Evolutionary conservation across 2,113 vertebrate genomes (phyloP).

Genomic region (Cyanoliseus patagonus): DNA sequence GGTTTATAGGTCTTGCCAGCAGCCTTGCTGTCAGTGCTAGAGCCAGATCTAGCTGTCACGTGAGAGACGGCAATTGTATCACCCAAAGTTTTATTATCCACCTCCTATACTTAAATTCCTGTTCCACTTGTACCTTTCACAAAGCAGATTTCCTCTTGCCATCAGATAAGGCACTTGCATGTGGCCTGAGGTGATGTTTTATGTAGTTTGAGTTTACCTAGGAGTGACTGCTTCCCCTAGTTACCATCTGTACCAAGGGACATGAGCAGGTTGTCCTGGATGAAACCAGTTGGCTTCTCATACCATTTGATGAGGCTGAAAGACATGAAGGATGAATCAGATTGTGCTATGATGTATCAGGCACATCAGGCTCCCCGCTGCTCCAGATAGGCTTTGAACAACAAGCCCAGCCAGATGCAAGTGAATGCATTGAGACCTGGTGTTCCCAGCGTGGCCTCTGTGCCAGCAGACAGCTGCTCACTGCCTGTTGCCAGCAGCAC

Average conservation of each 20-base stretch:
- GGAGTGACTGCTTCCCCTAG: background rate
- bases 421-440: background rate
- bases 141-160: background rate
- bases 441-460: background rate
- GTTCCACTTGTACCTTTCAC: background rate
- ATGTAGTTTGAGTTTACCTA: background rate
- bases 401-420: background rate
- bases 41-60: background rate
- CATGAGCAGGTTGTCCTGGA: background rate
- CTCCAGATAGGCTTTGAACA: background rate
- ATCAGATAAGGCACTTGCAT: background rate
- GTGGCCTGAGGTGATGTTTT: background rate
- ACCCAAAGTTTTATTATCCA: background rate
- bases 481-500: background rate
- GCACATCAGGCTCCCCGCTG: background rate
- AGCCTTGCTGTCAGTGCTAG: background rate
- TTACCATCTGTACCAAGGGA: background rate
- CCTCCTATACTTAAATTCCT: background rate
- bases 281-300: background rate
- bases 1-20: background rate
- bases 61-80: background rate
- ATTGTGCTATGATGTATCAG: background rate
- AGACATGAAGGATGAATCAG: background rate
- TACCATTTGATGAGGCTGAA: background rate
- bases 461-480: background rate